Evolutionary conservation across 2,797 vertebrate genomes (phyloP), one percentile per base, ranked within the genome.

Genomic region (Selene dorsalis): DNA sequence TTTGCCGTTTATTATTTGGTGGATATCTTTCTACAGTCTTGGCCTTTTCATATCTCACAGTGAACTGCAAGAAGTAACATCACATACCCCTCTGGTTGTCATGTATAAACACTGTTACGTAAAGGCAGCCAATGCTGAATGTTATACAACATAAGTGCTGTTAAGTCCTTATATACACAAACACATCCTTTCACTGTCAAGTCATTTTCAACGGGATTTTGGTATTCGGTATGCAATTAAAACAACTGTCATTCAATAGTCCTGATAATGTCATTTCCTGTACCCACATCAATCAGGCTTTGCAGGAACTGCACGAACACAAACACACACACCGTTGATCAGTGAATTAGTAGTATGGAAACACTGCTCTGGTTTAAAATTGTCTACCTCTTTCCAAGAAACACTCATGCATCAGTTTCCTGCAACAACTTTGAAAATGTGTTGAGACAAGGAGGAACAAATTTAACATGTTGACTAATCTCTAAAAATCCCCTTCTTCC

Each of bases 391-490:
- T 35, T 12, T 20, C 0, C 11, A 38, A 20, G 45, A 35, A 13
- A 61, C 8, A 52, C 18, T 58, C 6, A 16, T 2, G 26, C 12
- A n/a, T 38, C 41, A 13, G 6, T 8, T 35, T 35, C 22, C 16
- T 10, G 28, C 2, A 48, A 35, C 28, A 41, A 35, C n/a, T 26
- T 3, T 1, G 5, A 0, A 10, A 17, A 1, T 28, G n/a, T 38
- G 9, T 64, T 80, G 38, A 28, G 71, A 73, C 67, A 80, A 65
- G 12, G n/a, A 39, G 47, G 69, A 74, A 82, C 67, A 45, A 35
- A 24, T 26, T n/a, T 3, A 24, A 2, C 26, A 11, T n/a, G 32
- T 3, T 80, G 58, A 78, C 45, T 8, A 28, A 35, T 50, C 11
- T 41, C 6, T 17, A 39, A 58, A 81, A 79, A 16, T n/a, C 20